phyloP scores from a whole-genome alignment of 2,888 invertebrate genomes.

The Mesoligia furuncula region DNA sequence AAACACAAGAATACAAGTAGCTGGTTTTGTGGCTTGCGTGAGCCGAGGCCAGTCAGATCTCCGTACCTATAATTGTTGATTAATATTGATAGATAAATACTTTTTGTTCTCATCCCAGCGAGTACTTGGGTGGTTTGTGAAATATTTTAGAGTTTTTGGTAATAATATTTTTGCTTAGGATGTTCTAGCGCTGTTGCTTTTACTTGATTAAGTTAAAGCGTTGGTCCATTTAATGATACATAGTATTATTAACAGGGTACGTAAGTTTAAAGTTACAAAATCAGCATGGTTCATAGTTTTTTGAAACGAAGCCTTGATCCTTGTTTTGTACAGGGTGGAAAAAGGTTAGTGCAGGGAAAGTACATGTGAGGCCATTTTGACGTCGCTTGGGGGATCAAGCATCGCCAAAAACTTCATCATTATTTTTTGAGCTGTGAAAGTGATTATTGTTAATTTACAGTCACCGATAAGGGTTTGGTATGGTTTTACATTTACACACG shows the following conservation, averaged over 20 bases:
- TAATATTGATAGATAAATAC: slow-evolving; percentile 65
- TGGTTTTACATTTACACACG: neutral
- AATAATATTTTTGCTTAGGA: neutral
- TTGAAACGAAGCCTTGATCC: no score
- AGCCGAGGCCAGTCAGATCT: slow-evolving; percentile 63
- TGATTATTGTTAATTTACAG: neutral
- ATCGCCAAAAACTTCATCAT: neutral
- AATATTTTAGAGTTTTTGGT: slow-evolving; percentile 20
- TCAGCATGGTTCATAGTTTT: neutral
- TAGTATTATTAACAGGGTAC: neutral
- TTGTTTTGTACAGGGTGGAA: no score
- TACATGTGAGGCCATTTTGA: neutral
- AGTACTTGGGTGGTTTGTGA: slow-evolving; percentile 26
- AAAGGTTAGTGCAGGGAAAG: neutral
- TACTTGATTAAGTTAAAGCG: no score
- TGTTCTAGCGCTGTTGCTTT: neutral
- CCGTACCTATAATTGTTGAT: slow-evolving; percentile 66
- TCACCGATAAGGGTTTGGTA: neutral
- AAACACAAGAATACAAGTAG: slow-evolving; percentile 49
- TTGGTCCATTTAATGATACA: neutral
- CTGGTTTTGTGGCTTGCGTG: slow-evolving; percentile 67
- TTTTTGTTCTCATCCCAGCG: slow-evolving; percentile 61
- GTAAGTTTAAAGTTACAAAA: neutral
- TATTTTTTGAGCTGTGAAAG: neutral
- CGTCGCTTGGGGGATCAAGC: neutral